phyloP scores from a whole-genome alignment of 2,888 invertebrate species.

The Dryobota labecula region DNA sequence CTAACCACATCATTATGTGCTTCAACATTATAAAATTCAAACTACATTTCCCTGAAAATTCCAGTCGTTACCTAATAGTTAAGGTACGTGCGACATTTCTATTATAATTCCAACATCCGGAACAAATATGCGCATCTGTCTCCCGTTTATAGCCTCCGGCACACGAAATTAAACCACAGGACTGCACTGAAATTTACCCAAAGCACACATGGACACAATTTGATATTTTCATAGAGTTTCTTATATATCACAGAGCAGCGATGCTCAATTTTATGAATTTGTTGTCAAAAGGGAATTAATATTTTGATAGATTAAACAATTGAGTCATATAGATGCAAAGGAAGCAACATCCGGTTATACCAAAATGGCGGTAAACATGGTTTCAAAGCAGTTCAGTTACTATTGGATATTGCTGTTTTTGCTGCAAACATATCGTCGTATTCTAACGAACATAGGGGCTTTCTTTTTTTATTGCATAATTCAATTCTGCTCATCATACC shows the following conservation, averaged over 20 bases:
- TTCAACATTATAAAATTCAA: slow-evolving; percentile 13
- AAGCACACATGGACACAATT: slow-evolving; percentile 33
- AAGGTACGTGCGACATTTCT: slow-evolving; percentile 51
- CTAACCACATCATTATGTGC: slow-evolving; percentile 1
- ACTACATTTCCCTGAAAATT: slow-evolving; percentile 43
- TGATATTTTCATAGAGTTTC: slow-evolving; percentile 50
- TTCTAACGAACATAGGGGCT: too few species aligned
- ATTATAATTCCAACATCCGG: slow-evolving; percentile 58
- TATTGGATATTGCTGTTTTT: too few species aligned
- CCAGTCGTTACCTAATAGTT: slow-evolving; percentile 32
- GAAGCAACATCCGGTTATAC: too few species aligned
- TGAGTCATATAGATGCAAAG: too few species aligned
- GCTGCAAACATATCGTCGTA: too few species aligned
- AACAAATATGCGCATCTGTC: slow-evolving; percentile 60
- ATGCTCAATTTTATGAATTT: slow-evolving; percentile 8
- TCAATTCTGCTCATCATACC: too few species aligned
- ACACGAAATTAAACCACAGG: slow-evolving; percentile 69
- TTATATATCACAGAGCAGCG: slow-evolving; percentile 5
- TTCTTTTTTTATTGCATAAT: too few species aligned
- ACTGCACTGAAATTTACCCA: slow-evolving; percentile 66
- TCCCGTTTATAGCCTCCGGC: slow-evolving; percentile 64
- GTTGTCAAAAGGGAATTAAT: not conserved
- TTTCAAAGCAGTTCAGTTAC: too few species aligned
- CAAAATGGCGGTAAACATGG: too few species aligned
- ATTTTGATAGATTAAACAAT: not conserved